Evolutionary conservation across 2,888 invertebrate genomes (phyloP), one percentile per base, ranked within the genome.

Genomic region (Luffia ferchaultella): DNA sequence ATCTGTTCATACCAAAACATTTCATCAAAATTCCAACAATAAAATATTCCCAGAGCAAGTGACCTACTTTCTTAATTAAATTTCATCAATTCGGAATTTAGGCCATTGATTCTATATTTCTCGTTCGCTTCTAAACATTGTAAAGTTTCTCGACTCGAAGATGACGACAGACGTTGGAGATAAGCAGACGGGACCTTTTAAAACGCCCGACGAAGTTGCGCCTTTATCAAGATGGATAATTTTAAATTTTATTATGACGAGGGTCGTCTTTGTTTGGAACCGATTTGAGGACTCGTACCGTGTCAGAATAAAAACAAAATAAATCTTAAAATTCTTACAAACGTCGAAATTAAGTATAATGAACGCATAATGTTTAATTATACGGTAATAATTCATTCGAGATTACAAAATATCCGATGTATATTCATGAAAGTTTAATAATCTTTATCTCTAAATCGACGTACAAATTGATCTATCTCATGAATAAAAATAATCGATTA

Each of bases 221-320:
- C 52, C 55, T 42, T 43, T 16, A 16, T 16, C 16, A 20, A 16
- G 18, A 43, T 43, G 50, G 57, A 57, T 61, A 61, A 60, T 58
- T 58, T 60, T 60, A 57, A 62, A 58, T 67, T 71, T 70, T 73
- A 71, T 71, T 68, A 70, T 70, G 71, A 73, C 68, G 62, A 70
- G 72, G 73, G 72, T 72, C 49, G 50, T 52, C 55, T 52, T 52
- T 66, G 70, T 69, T 67, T 72, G 62, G 69, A 64, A 65, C 60
- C 55, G 60, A 55, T 51, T 55, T 52, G 52, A 54, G 56, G 5
- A 30, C 5, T 30, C 30, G 30, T 12, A 12, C 12, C 30, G 30
- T n/a, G n/a, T n/a, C n/a, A n/a, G n/a, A n/a, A n/a, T n/a, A n/a
- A n/a, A n/a, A n/a, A n/a, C n/a, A n/a, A n/a, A n/a, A n/a, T n/a